Evolutionary conservation across 1,140 invertebrate genomes (phyloP).

Genomic region (Asbolus verrucosus): DNA sequence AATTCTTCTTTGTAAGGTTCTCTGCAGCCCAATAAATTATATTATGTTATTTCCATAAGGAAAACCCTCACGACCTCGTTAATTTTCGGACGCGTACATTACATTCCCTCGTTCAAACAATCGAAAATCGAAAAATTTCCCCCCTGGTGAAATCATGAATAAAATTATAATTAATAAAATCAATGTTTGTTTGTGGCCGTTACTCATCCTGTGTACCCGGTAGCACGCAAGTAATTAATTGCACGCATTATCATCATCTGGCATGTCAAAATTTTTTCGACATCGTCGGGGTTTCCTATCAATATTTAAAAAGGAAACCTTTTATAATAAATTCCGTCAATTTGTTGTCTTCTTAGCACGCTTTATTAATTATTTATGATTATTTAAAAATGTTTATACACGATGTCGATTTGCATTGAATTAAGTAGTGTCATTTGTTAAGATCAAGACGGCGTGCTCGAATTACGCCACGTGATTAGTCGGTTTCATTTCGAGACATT

Average conservation of each 20-base stretch:
- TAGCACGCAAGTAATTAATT: conserved; percentile 8
- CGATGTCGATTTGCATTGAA: conserved; percentile 43
- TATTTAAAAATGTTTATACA: conserved; percentile 41
- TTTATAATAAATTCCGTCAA: conserved; percentile 1
- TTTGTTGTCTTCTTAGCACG: conserved; percentile 22
- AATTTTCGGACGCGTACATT: background rate
- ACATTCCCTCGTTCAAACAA: conserved; percentile 23
- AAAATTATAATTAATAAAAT: conserved; percentile 24
- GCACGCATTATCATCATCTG: conserved; percentile 14
- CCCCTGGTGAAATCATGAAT: conserved; percentile 22
- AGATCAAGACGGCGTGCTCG: conserved; percentile 41
- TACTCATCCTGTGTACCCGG: background rate
- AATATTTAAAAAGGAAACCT: background rate
- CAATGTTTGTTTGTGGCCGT: background rate
- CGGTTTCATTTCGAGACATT: conserved; percentile 20
- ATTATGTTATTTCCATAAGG: background rate
- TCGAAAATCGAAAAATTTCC: conserved; percentile 9
- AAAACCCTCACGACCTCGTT: conserved; percentile 15
- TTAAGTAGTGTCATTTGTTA: conserved; percentile 50
- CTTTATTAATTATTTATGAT: conserved; percentile 36
- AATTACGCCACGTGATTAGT: conserved; percentile 33
- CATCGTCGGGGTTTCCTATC: no score
- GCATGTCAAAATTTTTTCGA: no score
- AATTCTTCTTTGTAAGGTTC: background rate
- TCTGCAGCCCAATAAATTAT: background rate